Conservation (phyloP, 2,797 vertebrate genomes). For the Philypnodon macrostomus region DNA sequence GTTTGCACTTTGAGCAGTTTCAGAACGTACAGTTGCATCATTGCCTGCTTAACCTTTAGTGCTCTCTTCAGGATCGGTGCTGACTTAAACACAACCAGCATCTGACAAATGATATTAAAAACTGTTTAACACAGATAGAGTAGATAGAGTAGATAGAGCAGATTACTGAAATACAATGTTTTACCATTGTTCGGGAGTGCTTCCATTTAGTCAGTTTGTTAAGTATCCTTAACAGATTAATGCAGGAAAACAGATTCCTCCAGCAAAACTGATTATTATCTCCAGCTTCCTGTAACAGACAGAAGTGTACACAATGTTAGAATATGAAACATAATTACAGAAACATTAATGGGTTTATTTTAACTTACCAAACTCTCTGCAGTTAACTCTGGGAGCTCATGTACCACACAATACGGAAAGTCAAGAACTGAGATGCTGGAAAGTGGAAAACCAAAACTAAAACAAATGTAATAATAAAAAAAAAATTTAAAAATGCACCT, state of each 20-base stretch:
- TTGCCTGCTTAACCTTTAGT: constrained; percentile 95
- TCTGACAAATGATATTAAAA: constrained; percentile 66
- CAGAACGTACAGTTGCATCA: constrained; percentile 96
- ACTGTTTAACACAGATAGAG: neutral
- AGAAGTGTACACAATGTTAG: neutral
- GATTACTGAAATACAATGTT: neutral
- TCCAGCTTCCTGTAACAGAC: constrained; percentile 87
- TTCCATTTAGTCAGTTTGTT: constrained; percentile 99
- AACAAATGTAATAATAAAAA: neutral
- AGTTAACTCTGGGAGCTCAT: constrained; percentile 93
- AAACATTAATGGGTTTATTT: neutral
- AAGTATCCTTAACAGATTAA: constrained; percentile 94
- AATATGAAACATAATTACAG: neutral
- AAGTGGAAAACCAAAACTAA: neutral
- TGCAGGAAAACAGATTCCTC: constrained; percentile 97
- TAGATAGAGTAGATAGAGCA: neutral
- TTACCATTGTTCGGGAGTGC: constrained; percentile 95
- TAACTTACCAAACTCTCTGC: constrained; percentile 91
- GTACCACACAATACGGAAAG: constrained; percentile 91
- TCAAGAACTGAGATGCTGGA: constrained; percentile 95
- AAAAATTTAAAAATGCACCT: neutral
- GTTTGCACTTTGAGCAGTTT: constrained; percentile 97
- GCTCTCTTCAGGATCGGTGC: constrained; percentile 96
- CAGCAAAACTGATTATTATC: constrained; percentile 99
- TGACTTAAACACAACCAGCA: constrained; percentile 97